Evolutionary conservation across 2,797 vertebrate species (phyloP).

Genomic region (Catamblyrhynchus diadema): DNA sequence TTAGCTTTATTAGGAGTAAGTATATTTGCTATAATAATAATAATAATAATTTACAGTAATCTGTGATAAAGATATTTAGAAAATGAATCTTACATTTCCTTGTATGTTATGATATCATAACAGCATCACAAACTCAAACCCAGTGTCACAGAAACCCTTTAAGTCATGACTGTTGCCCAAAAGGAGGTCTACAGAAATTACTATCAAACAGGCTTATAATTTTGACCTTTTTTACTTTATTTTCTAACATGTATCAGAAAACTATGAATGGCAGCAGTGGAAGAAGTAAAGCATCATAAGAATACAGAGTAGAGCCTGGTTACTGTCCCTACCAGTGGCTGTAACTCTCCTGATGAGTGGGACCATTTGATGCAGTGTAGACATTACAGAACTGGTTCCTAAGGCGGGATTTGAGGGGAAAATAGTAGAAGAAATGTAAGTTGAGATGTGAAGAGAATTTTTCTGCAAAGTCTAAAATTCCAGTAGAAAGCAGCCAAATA

Average conservation of each 20-base stretch:
- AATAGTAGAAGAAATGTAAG: neutral
- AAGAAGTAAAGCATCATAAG: neutral
- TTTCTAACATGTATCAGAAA: neutral
- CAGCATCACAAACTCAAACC: neutral
- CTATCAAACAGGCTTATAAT: neutral
- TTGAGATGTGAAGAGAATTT: neutral
- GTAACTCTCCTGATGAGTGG: neutral
- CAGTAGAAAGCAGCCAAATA: neutral
- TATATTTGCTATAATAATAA: neutral
- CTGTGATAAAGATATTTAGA: neutral
- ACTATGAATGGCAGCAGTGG: neutral
- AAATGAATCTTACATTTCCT: neutral
- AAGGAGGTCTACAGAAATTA: neutral
- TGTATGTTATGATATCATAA: neutral
- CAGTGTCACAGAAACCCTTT: neutral
- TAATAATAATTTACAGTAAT: neutral
- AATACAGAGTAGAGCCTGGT: neutral
- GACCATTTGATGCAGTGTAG: neutral
- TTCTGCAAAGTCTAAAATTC: neutral
- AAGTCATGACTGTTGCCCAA: rapidly evolving
- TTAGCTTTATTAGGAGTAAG: neutral
- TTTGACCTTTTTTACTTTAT: neutral
- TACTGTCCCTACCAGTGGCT: neutral
- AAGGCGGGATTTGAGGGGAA: neutral
- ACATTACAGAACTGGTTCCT: neutral